Evolutionary conservation across 2,797 vertebrate species (phyloP), one percentile per base, ranked within the genome.

Genomic region (Eleutherodactylus coqui): DNA sequence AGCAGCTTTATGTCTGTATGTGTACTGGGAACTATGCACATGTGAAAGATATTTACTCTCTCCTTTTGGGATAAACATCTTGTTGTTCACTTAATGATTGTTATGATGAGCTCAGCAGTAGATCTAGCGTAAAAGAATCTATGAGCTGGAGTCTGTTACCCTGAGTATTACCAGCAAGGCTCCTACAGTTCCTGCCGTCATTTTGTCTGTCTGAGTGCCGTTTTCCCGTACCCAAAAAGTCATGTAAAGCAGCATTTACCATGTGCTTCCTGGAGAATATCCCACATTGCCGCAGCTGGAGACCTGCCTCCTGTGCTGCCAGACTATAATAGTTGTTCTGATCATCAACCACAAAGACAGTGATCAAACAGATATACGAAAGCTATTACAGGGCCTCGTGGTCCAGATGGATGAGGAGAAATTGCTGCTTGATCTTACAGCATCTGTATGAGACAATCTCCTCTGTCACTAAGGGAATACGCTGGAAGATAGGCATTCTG

Each of bases 301-400:
- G 82, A 76, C 77, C 58, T 80, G 77, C 47, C 82, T 84, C 51
- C 43, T 80, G 32, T 79, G 38, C 82, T 75, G 19, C 47, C 47
- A 10, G 17, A 24, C 49, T 84, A 19, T 67, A 85, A 84, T 80
- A 87, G 77, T 79, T 53, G 51, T 75, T 84, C 24, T 84, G 53
- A 84, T 85, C 70, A 75, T 76, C 69, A 49, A 64, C 77, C 86
- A 81, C 86, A 87, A 87, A 75, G 55, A 69, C 76, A 76, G 45
- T 87, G 86, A 87, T 85, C 82, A 87, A 87, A 87, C 86, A 87
- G 80, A 85, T 85, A 58, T 84, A 84, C 86, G 32, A 69, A 73
- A 87, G 58, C 67, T 77, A 76, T 79, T 84, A 85, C 55, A 53
- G 43, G 82, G 77, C 8, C 73, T 87, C 58, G 82, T 84, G 80